Evolutionary conservation across 2,888 invertebrate species (phyloP), one percentile per base, ranked within the genome.

Genomic region (Carterocephalus palaemon): DNA sequence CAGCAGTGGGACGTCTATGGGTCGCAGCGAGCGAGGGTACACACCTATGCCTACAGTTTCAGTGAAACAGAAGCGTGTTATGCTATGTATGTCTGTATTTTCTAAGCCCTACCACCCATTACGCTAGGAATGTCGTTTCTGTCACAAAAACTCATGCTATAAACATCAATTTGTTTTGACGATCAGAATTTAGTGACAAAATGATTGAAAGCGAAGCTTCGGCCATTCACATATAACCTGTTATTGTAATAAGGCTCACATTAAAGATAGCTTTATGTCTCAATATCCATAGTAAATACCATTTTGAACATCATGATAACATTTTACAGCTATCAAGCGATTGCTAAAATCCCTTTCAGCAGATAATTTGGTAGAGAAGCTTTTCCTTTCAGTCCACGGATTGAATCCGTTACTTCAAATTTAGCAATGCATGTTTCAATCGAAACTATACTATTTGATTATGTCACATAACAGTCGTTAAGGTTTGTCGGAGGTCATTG

Each of bases 181-280:
- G 29, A 20, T 46, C 37, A 39, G 36, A 46, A 31, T 42, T 39
- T 42, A 46, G 46, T 34, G 45, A 17, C 34, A 38, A 32, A 41
- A 41, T 47, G 41, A 47, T 47, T 42, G 29, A 47, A 48, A 13
- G 33, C 40, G 33, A 38, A 17, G 16, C 17, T 20, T 29, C 34
- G 41, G 28, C 47, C 46, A 33, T 19, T 23, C 34, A 43, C 40
- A 32, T 43, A 47, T 7, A 52, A 52, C 45, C 37, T 10, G 45
- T 47, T 52, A 41, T 33, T 31, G 33, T 34, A 34, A 33, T 29
- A 37, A 46, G 34, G 3, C 22, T 12, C 24, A 15, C 31, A 41
- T 45, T 45, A 28, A 12, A 26, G 40, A 17, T 39, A 42, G 39
- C 23, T 52, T 52, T 49, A 52, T 47, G 39, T 39, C 49, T 38